Evolutionary conservation across 2,113 vertebrate species (phyloP).

Genomic region (Ancistrus triradiatus): DNA sequence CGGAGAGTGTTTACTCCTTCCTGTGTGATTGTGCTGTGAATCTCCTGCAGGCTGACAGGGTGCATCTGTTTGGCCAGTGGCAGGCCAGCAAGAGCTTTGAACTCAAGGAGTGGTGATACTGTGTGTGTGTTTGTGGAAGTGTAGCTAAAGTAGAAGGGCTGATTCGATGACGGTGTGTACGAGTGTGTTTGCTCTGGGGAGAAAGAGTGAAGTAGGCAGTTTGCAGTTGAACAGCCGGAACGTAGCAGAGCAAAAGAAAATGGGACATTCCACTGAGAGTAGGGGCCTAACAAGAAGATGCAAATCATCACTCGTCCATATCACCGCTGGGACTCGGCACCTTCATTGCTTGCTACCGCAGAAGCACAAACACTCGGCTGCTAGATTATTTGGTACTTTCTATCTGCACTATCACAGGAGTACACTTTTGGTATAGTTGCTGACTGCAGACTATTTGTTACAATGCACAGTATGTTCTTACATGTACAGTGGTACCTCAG

Average conservation of each 20-base stretch:
- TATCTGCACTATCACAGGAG: too few species aligned
- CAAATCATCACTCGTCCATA: not conserved
- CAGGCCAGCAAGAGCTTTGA: slow-evolving; percentile 40
- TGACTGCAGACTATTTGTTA: too few species aligned
- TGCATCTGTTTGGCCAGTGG: slow-evolving; percentile 45
- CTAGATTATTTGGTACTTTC: too few species aligned
- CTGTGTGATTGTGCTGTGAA: slow-evolving; percentile 19
- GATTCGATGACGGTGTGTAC: slow-evolving; percentile 2
- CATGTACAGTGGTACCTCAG: too few species aligned
- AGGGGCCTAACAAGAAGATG: not conserved
- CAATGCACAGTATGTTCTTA: too few species aligned
- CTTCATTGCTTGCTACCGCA: not conserved
- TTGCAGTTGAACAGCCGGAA: not conserved
- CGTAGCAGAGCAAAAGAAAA: not conserved
- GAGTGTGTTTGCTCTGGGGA: not conserved
- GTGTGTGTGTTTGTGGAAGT: slow-evolving; percentile 6
- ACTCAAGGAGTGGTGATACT: slow-evolving; percentile 7
- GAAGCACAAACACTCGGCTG: not conserved
- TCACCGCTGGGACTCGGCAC: not conserved
- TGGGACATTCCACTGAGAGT: too few species aligned
- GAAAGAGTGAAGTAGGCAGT: not conserved
- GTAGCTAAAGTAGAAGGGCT: not conserved
- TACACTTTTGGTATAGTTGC: too few species aligned
- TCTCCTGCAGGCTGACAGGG: slow-evolving; percentile 28
- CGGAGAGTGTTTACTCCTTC: slow-evolving; percentile 29